These are phyloP conservation scores for Kradibia gibbosae DNA, from an alignment of 1,140 invertebrate genomes.

Conservation along the genomic window DNA sequence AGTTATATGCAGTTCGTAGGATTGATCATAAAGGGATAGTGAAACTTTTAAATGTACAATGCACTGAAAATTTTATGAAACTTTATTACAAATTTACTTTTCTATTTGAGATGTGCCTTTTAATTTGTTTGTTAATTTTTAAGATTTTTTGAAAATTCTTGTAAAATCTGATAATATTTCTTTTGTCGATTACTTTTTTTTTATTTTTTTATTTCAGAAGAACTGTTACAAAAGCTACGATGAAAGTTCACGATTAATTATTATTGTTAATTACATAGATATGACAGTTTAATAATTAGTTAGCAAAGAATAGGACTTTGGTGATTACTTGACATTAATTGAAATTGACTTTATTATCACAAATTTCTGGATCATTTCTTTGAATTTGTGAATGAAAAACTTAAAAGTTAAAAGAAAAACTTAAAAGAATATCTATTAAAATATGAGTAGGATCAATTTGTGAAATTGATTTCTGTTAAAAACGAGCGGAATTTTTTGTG, in stretches of 20 bases:
- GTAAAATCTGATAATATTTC: too few relatives aligned
- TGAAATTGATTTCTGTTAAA: conserved; percentile 1
- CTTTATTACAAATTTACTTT: conserved; percentile 9
- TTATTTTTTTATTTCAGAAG: not conserved
- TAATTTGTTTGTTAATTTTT: too few relatives aligned
- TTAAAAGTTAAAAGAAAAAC: conserved; percentile 40
- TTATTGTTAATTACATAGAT: conserved; percentile 31
- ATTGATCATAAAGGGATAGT: conserved; percentile 39
- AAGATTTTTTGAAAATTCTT: too few relatives aligned
- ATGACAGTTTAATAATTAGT: conserved; percentile 51
- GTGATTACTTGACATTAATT: conserved; percentile 56
- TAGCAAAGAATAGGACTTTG: not conserved
- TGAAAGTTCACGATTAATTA: conserved; percentile 2
- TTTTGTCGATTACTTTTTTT: not conserved
- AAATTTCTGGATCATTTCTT: conserved; percentile 63
- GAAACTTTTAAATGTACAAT: conserved; percentile 39
- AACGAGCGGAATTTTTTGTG: not conserved
- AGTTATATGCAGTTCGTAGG: conserved; percentile 54
- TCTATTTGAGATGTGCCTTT: not conserved
- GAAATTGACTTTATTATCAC: conserved; percentile 63
- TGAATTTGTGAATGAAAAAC: conserved; percentile 18
- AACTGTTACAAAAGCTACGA: conserved; percentile 29
- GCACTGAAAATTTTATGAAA: conserved; percentile 17
- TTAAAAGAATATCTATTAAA: conserved; percentile 39
- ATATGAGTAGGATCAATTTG: conserved; percentile 25